Evolutionary conservation across 1,140 invertebrate species (phyloP), one percentile per base, ranked within the genome.

Genomic region (Dufourea novaeangliae): DNA sequence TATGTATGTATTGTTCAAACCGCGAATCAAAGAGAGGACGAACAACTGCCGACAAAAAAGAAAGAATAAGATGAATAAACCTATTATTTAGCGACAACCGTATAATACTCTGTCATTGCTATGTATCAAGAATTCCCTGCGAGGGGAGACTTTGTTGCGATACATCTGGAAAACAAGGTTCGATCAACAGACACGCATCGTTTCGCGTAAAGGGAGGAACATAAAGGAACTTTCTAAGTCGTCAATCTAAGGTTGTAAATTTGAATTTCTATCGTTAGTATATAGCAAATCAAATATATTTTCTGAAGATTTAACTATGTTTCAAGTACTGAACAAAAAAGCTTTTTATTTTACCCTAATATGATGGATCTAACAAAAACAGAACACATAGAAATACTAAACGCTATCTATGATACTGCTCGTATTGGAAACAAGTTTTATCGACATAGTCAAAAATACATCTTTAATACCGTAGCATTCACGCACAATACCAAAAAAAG

Each of bases 301-400:
- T 44, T 44, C 12, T 14, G n/a, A n/a, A 44, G 17, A 14, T 14
- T 44, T 22, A 32, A 34, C 17, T 61, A 52, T 4, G n/a, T 80
- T 77, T 17, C 25, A 85, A 77, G 54, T 83, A 39, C 78, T 80
- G n/a, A 75, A 79, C 20, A 54, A 71, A 12, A 77, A 68, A 2
- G 46, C 20, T 10, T 85, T 80, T 4, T 82, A 68, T 56, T 80
- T 78, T 32, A 52, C 78, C 25, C 25, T 27, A 14, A 25, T 54
- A 32, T 27, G 17, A 29, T 27, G 32, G 32, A 57, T 32, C 2
- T 1, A 57, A 57, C 11, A 32, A 6, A 57, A 32, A 7, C 32
- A 20, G 32, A 32, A 6, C 8, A 7, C 2, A 29, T 20, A 57
- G 4, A 7, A 57, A 20, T 17, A 5, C 29, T 3, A 17, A 62